Evolutionary conservation across 2,113 vertebrate genomes (phyloP).

Genomic region (Haliaeetus leucogaster): DNA sequence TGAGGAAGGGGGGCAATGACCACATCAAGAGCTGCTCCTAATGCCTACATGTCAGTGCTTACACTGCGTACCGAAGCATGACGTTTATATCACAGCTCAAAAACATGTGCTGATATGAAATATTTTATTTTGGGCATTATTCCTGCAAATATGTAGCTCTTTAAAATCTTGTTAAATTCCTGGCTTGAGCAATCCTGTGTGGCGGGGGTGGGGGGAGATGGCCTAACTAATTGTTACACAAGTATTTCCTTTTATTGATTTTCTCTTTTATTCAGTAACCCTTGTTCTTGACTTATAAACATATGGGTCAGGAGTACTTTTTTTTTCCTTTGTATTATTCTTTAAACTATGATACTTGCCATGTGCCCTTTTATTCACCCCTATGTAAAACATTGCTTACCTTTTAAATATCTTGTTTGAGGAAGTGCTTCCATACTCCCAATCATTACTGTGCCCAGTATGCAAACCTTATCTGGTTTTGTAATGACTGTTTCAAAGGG

Average conservation of each 20-base stretch:
- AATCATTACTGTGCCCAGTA: not conserved
- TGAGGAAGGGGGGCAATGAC: not conserved
- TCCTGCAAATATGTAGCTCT: not conserved
- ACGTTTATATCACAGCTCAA: not conserved
- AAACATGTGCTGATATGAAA: not conserved
- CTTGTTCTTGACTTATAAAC: not conserved
- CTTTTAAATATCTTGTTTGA: not conserved
- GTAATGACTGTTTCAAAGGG: not conserved
- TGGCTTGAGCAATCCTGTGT: not conserved
- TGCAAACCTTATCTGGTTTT: not conserved
- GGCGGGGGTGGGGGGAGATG: not conserved
- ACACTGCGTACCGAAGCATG: not conserved
- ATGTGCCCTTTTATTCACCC: not conserved
- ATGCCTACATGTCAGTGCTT: not conserved
- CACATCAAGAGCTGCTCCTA: not conserved
- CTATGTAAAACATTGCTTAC: not conserved
- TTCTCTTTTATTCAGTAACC: not conserved
- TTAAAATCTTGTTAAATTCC: not conserved
- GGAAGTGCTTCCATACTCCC: not conserved
- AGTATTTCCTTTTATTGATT: not conserved
- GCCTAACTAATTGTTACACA: not conserved
- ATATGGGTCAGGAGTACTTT: not conserved
- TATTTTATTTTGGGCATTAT: not conserved
- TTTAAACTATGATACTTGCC: not conserved
- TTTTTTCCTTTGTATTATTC: not conserved